Percentiles rank a stretch among this genome's conserved stretches.
Conservation (phyloP, 2,113 vertebrate species). For the Macroglossus sobrinus region DNA sequence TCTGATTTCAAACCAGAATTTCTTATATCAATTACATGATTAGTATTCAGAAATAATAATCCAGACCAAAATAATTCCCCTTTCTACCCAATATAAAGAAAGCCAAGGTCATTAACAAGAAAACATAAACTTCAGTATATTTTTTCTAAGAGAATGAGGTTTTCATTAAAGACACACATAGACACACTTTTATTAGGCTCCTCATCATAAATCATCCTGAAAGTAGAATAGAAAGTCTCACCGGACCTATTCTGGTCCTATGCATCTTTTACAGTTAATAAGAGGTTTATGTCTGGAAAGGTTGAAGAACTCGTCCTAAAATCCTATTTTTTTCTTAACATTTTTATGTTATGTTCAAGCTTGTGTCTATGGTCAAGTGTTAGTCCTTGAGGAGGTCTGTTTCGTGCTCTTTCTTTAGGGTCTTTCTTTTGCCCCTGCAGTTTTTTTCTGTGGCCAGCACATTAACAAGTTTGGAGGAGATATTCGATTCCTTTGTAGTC, state of each 20-base stretch:
- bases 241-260: neutral
- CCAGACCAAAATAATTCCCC: constrained; percentile 17
- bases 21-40: constrained; percentile 6
- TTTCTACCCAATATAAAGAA: constrained; percentile 25
- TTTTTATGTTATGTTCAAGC: neutral
- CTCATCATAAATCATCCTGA: constrained; percentile 4
- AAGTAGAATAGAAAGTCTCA: neutral
- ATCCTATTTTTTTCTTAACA: neutral
- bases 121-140: neutral
- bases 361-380: neutral
- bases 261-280: constrained; percentile 8
- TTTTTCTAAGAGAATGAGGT: constrained; percentile 32
- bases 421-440: neutral
- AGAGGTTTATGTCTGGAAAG: neutral
- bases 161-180: neutral
- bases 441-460: neutral
- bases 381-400: neutral
- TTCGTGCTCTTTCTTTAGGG: neutral
- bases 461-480: neutral
- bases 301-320: neutral
- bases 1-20: constrained; percentile 36
- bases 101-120: constrained; percentile 18
- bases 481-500: neutral
- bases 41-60: constrained; percentile 32
- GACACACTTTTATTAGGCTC: neutral